phyloP scores from a whole-genome alignment of 1,140 invertebrate genomes.

The Pemphigus obesinymphae region DNA sequence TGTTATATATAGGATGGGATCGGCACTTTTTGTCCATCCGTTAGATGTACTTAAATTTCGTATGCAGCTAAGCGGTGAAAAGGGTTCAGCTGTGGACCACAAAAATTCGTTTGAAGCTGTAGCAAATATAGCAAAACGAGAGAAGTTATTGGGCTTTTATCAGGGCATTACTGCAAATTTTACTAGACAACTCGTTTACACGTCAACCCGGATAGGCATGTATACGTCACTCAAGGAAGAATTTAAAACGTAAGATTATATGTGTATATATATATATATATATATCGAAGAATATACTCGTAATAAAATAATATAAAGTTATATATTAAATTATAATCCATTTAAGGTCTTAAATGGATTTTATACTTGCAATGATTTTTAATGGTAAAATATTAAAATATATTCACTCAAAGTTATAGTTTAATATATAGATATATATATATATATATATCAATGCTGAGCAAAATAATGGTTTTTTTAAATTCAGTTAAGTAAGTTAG shows the following conservation, averaged over 20 bases:
- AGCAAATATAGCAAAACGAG: slow-evolving; percentile 71
- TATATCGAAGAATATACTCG: too few species aligned
- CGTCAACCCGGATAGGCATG: slow-evolving; percentile 90
- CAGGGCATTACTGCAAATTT: slow-evolving; percentile 83
- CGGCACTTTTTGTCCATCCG: slow-evolving; percentile 94
- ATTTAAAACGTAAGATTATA: background rate
- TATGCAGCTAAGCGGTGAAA: slow-evolving; percentile 88
- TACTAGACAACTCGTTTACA: slow-evolving; percentile 94
- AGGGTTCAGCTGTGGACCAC: slow-evolving; percentile 67
- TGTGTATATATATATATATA: too few species aligned
- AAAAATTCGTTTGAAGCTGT: slow-evolving; percentile 69
- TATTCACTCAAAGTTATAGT: too few species aligned
- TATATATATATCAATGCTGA: too few species aligned
- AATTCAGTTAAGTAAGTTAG: too few species aligned
- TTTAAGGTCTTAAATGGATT: too few species aligned
- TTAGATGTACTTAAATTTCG: slow-evolving; percentile 96
- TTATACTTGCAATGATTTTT: too few species aligned
- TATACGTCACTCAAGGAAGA: slow-evolving; percentile 54
- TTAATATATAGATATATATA: too few species aligned
- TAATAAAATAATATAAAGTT: too few species aligned
- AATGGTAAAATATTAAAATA: too few species aligned
- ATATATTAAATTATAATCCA: too few species aligned
- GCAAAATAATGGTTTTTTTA: too few species aligned
- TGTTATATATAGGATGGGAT: slow-evolving; percentile 98
- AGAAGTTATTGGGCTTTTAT: slow-evolving; percentile 85